Evolutionary conservation across 2,888 invertebrate species (phyloP), one percentile per base, ranked within the genome.

Genomic region (Parnassius mnemosyne): DNA sequence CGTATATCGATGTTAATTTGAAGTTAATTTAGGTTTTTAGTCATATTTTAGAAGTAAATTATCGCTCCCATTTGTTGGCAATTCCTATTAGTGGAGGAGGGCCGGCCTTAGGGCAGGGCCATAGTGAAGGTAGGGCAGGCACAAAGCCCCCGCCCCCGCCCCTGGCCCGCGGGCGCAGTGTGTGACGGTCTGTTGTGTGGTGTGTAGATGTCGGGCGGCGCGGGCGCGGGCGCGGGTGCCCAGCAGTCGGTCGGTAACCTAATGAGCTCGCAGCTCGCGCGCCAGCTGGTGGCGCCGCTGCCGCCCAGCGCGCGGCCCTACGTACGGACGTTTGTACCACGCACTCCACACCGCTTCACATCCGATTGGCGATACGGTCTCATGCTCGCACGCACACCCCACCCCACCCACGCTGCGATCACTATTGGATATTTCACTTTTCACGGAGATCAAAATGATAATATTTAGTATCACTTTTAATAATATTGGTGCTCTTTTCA

Each of bases 191-290:
- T 63, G 57, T 63, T 63, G 58, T 58, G 62, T 75, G 76, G 74
- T 81, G 81, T 85, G 82, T 88, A 87, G 88, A 86, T 88, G 81
- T 80, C 81, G 76, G 79, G 80, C 73, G 76, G 74, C 73, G 77
- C 71, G 78, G 76, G 74, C 73, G 77, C 70, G 78, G 16, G 16
- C 16, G 16, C 16, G 16, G n/a, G n/a, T n/a, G n/a, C n/a, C n/a
- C 76, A 76, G 75, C 72, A 76, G 82, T 75, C 82, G 72, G 82
- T 78, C 75, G 79, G 83, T 81, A 87, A 80, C 82, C 85, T 92
- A 85, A 87, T 92, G 92, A 89, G 88, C 85, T 93, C 93, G 85
- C 92, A 93, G 87, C 92, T 93, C 79, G 93, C 93, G 78, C 91
- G 93, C 69, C 92, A 93, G 85, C 91, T 93, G 83, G 92, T 92